Conservation (phyloP, 1,140 invertebrate species). For the Drosophila kikkawai region DNA sequence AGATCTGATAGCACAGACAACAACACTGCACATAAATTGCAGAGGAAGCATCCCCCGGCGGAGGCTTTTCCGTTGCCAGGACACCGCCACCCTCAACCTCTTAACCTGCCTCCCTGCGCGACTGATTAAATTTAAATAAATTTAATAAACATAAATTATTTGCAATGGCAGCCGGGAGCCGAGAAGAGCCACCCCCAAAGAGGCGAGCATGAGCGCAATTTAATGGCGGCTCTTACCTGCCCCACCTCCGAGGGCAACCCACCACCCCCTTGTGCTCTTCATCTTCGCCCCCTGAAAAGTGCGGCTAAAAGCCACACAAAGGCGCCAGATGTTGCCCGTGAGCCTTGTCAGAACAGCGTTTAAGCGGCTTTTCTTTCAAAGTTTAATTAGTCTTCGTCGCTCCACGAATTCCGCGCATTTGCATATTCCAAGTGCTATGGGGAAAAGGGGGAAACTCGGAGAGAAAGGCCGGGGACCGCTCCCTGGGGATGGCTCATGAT, state of each 20-base stretch:
- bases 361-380: conserved; percentile 77
- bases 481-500: conserved; percentile 52
- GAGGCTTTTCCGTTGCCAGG: conserved; percentile 11
- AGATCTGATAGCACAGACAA: conserved; percentile 42
- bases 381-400: conserved; percentile 74
- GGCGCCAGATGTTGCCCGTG: conserved; percentile 72
- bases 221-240: conserved; percentile 74
- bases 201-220: conserved; percentile 52
- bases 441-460: neutral
- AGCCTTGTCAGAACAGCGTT: conserved; percentile 51
- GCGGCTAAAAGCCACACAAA: conserved; percentile 74
- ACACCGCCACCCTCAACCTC: conserved; percentile 13
- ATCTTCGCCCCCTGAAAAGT: conserved; percentile 9
- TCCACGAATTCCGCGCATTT: conserved; percentile 58
- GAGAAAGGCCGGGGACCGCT: neutral
- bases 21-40: conserved; percentile 81
- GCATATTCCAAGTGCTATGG: conserved; percentile 51
- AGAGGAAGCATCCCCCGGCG: conserved; percentile 62
- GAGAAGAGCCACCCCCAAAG: conserved; percentile 39
- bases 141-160: conserved; percentile 85
- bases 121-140: conserved; percentile 84
- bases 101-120: conserved; percentile 33
- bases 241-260: conserved; percentile 23
- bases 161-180: conserved; percentile 60
- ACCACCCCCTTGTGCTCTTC: conserved; percentile 11